These are phyloP conservation scores for Dicranocentrus wangi DNA, from an alignment of 2,888 invertebrate genomes.

Conservation along the genomic window DNA sequence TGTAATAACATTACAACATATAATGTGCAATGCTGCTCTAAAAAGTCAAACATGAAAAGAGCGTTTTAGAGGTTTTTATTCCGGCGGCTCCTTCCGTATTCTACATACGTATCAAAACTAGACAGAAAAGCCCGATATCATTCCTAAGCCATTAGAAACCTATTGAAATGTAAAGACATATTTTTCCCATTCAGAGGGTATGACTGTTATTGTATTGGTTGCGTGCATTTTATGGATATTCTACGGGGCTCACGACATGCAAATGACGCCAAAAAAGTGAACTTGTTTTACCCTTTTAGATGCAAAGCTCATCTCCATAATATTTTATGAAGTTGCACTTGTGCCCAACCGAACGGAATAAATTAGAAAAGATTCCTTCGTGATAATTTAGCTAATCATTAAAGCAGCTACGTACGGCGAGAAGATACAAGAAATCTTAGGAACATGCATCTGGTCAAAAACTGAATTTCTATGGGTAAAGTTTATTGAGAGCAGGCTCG, in stretches of 20 bases:
- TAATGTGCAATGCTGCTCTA: not conserved
- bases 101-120: not conserved
- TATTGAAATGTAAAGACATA: conserved; percentile 25
- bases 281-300: not conserved
- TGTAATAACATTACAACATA: conserved; percentile 5
- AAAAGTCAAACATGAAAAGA: not conserved
- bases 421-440: no score
- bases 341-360: conserved; percentile 20
- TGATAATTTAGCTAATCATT: conserved; percentile 51
- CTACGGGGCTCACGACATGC: conserved; percentile 34
- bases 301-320: not conserved
- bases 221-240: conserved; percentile 20
- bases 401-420: no score
- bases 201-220: not conserved
- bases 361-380: conserved; percentile 42
- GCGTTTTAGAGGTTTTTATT: not conserved
- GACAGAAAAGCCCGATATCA: not conserved
- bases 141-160: conserved; percentile 41
- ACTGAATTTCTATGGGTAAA: not conserved
- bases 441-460: no score
- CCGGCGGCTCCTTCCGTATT: conserved; percentile 32
- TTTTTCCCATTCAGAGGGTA: conserved; percentile 1
- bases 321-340: conserved; percentile 15
- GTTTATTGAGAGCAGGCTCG: not conserved
- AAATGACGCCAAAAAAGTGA: conserved; percentile 19